These are phyloP conservation scores for Ibycter americanus DNA, from an alignment of 2,797 vertebrate genomes.

Conservation along the genomic window DNA sequence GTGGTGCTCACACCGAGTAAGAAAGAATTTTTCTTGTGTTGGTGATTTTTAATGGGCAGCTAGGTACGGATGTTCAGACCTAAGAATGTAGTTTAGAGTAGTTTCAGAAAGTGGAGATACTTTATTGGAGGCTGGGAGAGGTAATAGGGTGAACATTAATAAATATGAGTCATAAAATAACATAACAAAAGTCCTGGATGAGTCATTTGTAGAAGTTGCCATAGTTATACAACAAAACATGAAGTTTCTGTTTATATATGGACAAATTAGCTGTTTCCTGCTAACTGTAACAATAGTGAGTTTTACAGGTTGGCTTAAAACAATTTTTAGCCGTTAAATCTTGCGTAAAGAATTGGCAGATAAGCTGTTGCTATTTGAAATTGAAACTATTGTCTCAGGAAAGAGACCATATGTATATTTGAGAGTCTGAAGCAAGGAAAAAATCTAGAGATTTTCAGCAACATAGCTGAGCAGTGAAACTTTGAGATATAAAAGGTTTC, in stretches of 20 bases:
- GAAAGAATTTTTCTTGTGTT: neutral
- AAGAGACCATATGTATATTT: conserved; percentile 36
- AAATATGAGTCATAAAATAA: conserved; percentile 53
- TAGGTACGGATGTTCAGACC: neutral
- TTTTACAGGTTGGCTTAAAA: conserved; percentile 34
- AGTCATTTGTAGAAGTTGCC: conserved; percentile 60
- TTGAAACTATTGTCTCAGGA: conserved; percentile 48
- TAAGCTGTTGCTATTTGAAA: conserved; percentile 39
- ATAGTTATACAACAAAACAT: conserved; percentile 60
- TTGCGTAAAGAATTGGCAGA: conserved; percentile 5
- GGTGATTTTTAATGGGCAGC: neutral
- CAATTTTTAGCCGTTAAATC: conserved; percentile 16
- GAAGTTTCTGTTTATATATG: conserved; percentile 57
- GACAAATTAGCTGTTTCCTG: conserved; percentile 47
- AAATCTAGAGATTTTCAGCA: conserved; percentile 37
- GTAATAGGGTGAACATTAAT: conserved; percentile 18
- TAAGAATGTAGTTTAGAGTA: neutral
- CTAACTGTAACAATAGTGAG: neutral
- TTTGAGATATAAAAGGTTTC: conserved; percentile 65
- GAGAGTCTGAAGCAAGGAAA: conserved; percentile 53
- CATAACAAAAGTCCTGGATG: conserved; percentile 44
- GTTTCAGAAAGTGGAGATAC: conserved; percentile 13
- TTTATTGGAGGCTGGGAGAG: neutral
- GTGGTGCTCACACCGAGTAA: neutral
- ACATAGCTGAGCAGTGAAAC: conserved; percentile 57